These are phyloP conservation scores for Turritopsis dohrnii DNA, from an alignment of 30 jellyfish, hydroid and myxozoan genomes.

Conservation along the genomic window DNA sequence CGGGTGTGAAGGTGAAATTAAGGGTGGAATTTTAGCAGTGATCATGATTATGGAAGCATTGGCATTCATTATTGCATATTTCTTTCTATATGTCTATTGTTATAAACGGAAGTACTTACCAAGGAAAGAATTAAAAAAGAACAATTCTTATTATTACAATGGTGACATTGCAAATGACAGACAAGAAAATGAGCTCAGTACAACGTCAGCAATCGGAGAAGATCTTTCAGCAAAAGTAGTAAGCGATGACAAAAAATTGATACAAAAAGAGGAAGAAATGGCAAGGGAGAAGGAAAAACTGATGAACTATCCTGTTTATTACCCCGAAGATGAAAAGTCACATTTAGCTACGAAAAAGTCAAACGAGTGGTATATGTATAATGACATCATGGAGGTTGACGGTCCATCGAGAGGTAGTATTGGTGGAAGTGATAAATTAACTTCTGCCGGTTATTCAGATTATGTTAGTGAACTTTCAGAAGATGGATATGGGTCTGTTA, in stretches of 20 bases:
- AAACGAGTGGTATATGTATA: slow-evolving; percentile 13
- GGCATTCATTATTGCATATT: slow-evolving; percentile 10
- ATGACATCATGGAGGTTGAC: slow-evolving; percentile 29
- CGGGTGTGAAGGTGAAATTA: slow-evolving; percentile 22
- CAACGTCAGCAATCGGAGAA: not conserved
- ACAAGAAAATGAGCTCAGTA: not conserved
- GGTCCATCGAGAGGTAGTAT: not conserved
- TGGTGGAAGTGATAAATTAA: not conserved
- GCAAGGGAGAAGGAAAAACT: not conserved
- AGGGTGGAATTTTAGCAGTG: slow-evolving; percentile 27
- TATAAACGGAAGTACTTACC: slow-evolving; percentile 11
- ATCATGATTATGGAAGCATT: slow-evolving; percentile 24
- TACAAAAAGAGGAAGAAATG: slow-evolving; percentile 18
- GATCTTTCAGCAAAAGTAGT: not conserved
- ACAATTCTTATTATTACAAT: not conserved
- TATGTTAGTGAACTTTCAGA: not conserved
- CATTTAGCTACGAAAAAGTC: not conserved
- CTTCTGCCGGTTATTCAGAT: slow-evolving; percentile 7
- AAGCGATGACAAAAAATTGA: not conserved
- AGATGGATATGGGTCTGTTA: slow-evolving; percentile 26
- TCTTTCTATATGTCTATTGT: slow-evolving; percentile 22
- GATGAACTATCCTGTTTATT: not conserved
- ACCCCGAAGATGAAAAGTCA: slow-evolving; percentile 29
- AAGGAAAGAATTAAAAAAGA: not conserved
- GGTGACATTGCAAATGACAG: not conserved